phyloP scores from a whole-genome alignment of 1,140 invertebrate genomes.

The Stegodyphus dumicola region DNA sequence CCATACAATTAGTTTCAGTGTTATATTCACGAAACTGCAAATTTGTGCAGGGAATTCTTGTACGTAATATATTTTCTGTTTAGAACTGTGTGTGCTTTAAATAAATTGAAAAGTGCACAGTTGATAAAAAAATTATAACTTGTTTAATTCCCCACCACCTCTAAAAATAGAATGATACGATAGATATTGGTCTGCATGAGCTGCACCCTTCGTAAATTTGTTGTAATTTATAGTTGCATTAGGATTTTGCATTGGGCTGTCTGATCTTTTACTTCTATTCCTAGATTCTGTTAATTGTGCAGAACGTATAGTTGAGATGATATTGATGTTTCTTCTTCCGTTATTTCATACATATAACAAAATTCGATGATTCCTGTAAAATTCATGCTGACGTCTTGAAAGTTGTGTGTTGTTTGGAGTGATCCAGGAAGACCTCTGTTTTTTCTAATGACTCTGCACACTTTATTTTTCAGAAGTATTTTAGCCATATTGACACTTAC shows the following conservation, averaged over 20 bases:
- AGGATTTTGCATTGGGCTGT: no score
- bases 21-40: neutral
- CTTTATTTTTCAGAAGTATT: no score
- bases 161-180: neutral
- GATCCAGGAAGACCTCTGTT: no score
- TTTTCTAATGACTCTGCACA: no score
- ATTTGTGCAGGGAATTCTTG: slow-evolving; percentile 15
- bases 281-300: slow-evolving; percentile 16
- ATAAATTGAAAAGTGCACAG: no score
- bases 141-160: no score
- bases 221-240: neutral
- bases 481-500: no score
- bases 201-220: neutral
- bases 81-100: neutral
- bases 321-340: neutral
- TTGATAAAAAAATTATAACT: no score
- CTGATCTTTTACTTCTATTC: neutral
- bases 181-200: no score
- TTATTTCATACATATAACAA: slow-evolving; percentile 20
- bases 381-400: neutral
- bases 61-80: neutral
- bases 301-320: slow-evolving; percentile 8
- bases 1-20: no score
- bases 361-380: neutral
- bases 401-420: no score